Evolutionary conservation across 1,140 invertebrate species (phyloP), one percentile per base, ranked within the genome.

Genomic region (Sesamia nonagrioides): DNA sequence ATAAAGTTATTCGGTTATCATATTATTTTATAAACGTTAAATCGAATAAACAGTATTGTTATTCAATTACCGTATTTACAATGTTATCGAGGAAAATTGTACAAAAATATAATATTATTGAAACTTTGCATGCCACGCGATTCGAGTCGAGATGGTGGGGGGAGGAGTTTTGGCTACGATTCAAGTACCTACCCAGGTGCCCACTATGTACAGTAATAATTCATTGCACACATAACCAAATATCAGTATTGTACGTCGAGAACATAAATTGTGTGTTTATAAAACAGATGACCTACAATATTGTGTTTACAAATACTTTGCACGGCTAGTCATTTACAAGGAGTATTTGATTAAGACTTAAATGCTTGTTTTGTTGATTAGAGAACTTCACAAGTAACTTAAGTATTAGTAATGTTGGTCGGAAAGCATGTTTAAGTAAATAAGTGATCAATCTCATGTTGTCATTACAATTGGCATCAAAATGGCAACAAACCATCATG

Each of bases 201-300:
- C 27, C 3, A 27, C 27, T 27, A 27, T 40, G 9, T 40, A 9
- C 9, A 40, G 2, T 56, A 56, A 54, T 40, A 72, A 72, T 72
- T 33, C 50, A 54, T 40, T 0, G 48, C 50, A 37, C 45, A 56
- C 48, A 72, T 54, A 72, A 54, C 15, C 15, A 37, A 54, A 56
- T 18, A 72, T 42, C n/a, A 42, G 17, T 37, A 42, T 17, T 37
- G 27, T 56, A 56, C n/a, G n/a, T n/a, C n/a, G n/a, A n/a, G n/a
- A 40, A 35, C 17, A 40, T 21, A 4, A 72, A 56, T 56, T 72
- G 50, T 56, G 35, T 72, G 27, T 72, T 56, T n/a, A 56, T 56
- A 21, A 35, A 18, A 72, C 50, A 42, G 18, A 27, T 56, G 52
- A 54, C 69, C 69, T 72, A 72, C 33, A 72, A 71, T 13, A 9